Evolutionary conservation across 2,888 invertebrate genomes (phyloP).

Genomic region (Mayetiola destructor): DNA sequence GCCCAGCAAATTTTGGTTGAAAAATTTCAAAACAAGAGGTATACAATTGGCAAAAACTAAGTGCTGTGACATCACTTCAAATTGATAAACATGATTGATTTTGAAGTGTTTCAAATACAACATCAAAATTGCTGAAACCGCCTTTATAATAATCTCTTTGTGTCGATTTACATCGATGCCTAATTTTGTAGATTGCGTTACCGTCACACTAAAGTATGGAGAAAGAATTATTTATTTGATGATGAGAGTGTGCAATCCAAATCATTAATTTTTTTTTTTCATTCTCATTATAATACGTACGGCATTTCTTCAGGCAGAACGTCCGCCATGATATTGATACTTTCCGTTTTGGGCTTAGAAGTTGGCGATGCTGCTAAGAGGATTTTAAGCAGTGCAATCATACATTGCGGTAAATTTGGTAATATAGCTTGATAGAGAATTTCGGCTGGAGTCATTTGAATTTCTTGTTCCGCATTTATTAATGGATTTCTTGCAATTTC

Average conservation of each 20-base stretch:
- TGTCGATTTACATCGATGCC: slow-evolving; percentile 97
- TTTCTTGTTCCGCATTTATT: slow-evolving; percentile 65
- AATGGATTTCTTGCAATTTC: slow-evolving; percentile 84
- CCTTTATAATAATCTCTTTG: slow-evolving; percentile 97
- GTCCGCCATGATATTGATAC: slow-evolving; percentile 96
- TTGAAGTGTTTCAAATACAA: slow-evolving; percentile 94
- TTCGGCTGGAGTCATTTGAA: slow-evolving; percentile 73
- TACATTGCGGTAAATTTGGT: slow-evolving; percentile 91
- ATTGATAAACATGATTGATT: slow-evolving; percentile 93
- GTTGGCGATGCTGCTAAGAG: slow-evolving; percentile 94
- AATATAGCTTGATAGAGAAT: slow-evolving; percentile 85
- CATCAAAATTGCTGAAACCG: slow-evolving; percentile 77
- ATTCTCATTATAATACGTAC: slow-evolving; percentile 34
- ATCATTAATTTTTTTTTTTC: slow-evolving; percentile 4
- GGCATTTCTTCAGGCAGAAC: slow-evolving; percentile 96
- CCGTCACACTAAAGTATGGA: slow-evolving; percentile 56
- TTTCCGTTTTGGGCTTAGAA: slow-evolving; percentile 96
- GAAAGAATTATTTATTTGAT: neutral
- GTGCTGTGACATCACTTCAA: slow-evolving; percentile 98
- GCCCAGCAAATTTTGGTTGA: slow-evolving; percentile 92
- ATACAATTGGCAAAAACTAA: slow-evolving; percentile 98
- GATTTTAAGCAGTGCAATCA: slow-evolving; percentile 93
- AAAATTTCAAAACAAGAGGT: slow-evolving; percentile 93
- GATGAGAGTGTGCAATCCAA: slow-evolving; percentile 1
- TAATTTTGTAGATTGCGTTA: slow-evolving; percentile 84